phyloP scores from a whole-genome alignment of 2,797 vertebrate genomes.

The Xenops minutus region DNA sequence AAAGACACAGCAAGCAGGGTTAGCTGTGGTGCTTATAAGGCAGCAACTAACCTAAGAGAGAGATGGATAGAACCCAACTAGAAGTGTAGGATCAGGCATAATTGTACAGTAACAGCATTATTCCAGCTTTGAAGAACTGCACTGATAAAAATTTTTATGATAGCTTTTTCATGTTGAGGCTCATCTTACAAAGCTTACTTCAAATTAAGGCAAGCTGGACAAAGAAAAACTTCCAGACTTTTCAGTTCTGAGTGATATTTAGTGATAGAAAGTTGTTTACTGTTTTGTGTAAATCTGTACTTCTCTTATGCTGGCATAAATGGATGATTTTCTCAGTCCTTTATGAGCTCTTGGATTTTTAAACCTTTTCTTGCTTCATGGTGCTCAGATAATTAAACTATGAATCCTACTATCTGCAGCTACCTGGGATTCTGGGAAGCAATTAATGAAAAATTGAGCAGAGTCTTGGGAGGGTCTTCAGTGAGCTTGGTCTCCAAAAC shows the following conservation, averaged over 20 bases:
- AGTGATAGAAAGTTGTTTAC: background rate
- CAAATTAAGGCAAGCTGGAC: background rate
- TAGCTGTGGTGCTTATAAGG: background rate
- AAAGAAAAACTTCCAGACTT: background rate
- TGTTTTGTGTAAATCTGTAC: background rate
- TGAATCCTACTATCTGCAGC: background rate
- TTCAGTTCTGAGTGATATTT: background rate
- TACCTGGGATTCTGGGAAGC: background rate
- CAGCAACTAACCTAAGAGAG: background rate
- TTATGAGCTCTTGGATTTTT: background rate
- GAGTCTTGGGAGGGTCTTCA: background rate
- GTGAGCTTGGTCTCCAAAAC: background rate
- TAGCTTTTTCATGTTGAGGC: background rate
- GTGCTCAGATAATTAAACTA: background rate
- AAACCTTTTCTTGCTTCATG: background rate
- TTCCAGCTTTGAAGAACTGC: background rate
- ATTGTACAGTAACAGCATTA: background rate
- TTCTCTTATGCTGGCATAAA: background rate
- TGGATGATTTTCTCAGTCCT: background rate
- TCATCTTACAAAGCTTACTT: background rate
- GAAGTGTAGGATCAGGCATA: background rate
- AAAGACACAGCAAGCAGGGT: background rate
- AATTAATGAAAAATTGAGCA: background rate
- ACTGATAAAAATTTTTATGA: fast-evolving
- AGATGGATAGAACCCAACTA: background rate